Conservation (phyloP, 2,888 invertebrate genomes). For the Lasioglossum villosulum region DNA sequence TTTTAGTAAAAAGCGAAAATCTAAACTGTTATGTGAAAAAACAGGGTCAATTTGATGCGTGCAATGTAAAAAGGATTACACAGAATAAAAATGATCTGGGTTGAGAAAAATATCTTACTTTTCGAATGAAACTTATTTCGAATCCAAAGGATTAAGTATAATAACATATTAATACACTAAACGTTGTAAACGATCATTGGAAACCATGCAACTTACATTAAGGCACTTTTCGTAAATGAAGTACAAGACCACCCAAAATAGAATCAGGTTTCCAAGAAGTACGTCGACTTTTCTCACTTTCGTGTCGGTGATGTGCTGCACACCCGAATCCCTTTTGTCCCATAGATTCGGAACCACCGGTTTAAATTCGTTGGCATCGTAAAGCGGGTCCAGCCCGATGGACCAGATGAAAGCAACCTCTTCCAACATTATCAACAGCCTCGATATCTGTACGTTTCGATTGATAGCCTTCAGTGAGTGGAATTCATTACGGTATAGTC, state of each 20-base stretch:
- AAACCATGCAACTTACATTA: conserved; percentile 64
- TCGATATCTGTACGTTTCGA: background rate
- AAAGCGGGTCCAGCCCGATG: conserved; percentile 59
- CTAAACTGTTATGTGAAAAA: no score
- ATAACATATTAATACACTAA: background rate
- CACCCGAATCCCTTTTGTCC: conserved; percentile 48
- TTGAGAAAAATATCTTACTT: no score
- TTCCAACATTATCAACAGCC: conserved; percentile 54
- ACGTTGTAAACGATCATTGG: no score
- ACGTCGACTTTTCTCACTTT: conserved; percentile 58
- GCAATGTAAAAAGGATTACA: no score
- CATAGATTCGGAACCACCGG: conserved; percentile 58
- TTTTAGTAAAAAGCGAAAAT: no score
- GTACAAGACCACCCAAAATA: conserved; percentile 70
- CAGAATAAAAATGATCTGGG: no score
- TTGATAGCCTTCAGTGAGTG: background rate
- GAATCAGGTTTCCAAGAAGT: conserved; percentile 65
- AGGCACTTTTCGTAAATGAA: conserved; percentile 72
- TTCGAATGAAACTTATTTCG: no score
- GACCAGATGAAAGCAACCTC: conserved; percentile 61
- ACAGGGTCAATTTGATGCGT: no score
- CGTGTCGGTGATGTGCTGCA: conserved; percentile 32
- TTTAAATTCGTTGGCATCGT: conserved; percentile 62
- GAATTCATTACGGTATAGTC: background rate
- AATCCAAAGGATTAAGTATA: no score